Conservation (phyloP, 2,888 invertebrate genomes). For the Pardosa pseudoannulata region DNA sequence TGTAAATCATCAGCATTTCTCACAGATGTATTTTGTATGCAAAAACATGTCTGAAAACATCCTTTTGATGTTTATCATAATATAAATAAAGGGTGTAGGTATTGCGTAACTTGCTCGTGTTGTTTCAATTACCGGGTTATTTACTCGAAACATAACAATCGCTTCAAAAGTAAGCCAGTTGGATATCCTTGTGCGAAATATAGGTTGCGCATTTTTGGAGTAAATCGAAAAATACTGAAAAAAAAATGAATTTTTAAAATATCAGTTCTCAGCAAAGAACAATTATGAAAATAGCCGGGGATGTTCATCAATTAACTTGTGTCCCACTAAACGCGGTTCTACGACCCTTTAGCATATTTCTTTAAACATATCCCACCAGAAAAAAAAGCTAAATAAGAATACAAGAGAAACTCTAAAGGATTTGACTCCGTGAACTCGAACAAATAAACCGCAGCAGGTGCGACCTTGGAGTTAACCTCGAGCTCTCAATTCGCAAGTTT, state of each 20-base stretch:
- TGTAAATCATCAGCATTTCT: too few relatives aligned
- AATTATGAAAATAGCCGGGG: slow-evolving; percentile 44
- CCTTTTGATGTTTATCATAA: too few relatives aligned
- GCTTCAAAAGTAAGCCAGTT: not conserved
- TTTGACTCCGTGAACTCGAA: slow-evolving; percentile 70
- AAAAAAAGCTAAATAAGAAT: slow-evolving; percentile 47
- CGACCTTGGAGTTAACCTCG: slow-evolving; percentile 69
- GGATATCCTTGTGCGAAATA: not conserved
- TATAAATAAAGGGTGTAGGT: too few relatives aligned
- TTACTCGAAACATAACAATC: not conserved
- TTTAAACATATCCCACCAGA: slow-evolving; percentile 63
- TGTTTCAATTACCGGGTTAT: too few relatives aligned
- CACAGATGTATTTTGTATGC: too few relatives aligned
- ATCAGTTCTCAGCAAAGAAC: slow-evolving; percentile 2
- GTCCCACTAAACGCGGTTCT: slow-evolving; percentile 59
- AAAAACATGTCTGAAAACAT: too few relatives aligned
- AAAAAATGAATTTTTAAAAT: not conserved
- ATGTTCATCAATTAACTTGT: slow-evolving; percentile 49
- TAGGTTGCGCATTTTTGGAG: not conserved
- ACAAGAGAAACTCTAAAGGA: slow-evolving; percentile 45
- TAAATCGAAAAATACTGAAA: not conserved
- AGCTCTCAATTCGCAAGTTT: slow-evolving; percentile 68
- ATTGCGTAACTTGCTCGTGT: too few relatives aligned
- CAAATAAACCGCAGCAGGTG: slow-evolving; percentile 67
- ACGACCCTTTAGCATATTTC: slow-evolving; percentile 68